These are phyloP conservation scores for Lepisosteus oculatus DNA, from an alignment of 2,113 vertebrate genomes.

Conservation along the genomic window DNA sequence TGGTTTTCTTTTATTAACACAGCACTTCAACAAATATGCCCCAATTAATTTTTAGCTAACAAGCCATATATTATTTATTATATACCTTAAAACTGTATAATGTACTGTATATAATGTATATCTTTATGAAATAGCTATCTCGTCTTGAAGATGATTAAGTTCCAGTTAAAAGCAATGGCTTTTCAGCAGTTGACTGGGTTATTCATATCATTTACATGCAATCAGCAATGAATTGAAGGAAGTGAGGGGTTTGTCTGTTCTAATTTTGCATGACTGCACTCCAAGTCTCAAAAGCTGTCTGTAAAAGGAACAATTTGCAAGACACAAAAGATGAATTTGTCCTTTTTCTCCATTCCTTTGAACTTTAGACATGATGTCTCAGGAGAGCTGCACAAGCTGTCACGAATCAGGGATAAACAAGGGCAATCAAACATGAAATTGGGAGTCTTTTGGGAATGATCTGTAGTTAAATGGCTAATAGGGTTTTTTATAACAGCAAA, in stretches of 20 bases:
- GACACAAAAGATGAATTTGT: constrained; percentile 39
- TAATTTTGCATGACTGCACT: constrained; percentile 3
- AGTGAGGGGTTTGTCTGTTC: constrained; percentile 1
- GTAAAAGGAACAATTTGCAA: constrained; percentile 50
- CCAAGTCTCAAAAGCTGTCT: constrained; percentile 28
- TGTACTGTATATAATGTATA: no score
- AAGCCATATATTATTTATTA: no score
- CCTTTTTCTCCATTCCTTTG: constrained; percentile 41
- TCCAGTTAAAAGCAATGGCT: constrained; percentile 15
- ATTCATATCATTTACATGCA: constrained; percentile 8
- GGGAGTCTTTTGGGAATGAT: constrained; percentile 10
- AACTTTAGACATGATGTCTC: constrained; percentile 42
- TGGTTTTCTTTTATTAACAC: no score
- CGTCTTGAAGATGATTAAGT: neutral
- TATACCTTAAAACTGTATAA: no score
- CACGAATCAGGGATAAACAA: constrained; percentile 38
- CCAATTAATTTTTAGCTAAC: no score
- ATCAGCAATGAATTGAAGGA: neutral
- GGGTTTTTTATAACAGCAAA: constrained; percentile 50
- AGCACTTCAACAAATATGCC: no score
- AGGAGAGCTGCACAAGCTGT: constrained; percentile 31
- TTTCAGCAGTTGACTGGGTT: constrained; percentile 12
- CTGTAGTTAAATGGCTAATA: constrained; percentile 18
- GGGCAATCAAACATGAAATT: constrained; percentile 34
- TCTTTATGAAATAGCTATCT: neutral